Base-by-base conservation (phyloP, 1,140 invertebrate genomes). In the Zaprionus vittiger region DNA sequence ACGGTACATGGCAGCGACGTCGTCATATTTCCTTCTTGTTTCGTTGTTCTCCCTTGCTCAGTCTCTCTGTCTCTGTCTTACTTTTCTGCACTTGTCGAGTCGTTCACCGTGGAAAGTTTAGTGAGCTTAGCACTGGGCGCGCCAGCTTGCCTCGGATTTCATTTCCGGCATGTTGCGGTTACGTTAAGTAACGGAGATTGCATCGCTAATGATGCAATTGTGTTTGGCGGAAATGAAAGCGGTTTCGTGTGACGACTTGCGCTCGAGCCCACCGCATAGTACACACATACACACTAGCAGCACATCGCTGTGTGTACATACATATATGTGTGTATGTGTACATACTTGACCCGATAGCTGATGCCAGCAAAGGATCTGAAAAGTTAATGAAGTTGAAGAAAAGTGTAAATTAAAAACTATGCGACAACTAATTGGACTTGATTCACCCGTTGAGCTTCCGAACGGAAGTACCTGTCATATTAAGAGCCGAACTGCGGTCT, bases 161-260 rank as follows among this genome's bases (percentile, higher is more conserved):
- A 89, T 89, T 89, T 89, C 85, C 85, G 85, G 85, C 81, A 89
- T 89, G 85, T 91, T 90, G 85, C 85, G 85, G 85, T 82, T 89
- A 77, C 85, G 85, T 89, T 89, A 90, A 90, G 84, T 89, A 89
- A 90, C 85, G 85, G 85, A 89, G 85, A 89, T 89, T 89, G 85
- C 85, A 89, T 89, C 85, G 85, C 85, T 89, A 89, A 89, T 89
- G 85, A 89, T 89, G 85, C 85, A 89, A 91, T 89, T 89, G 85
- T 89, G 85, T 89, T 85, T 81, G 68, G 81, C 85, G 85, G 85
- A 89, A 89, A 89, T 89, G 85, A 89, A 89, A 90, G 82, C 85
- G 85, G 85, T 87, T 87, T 87, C 78, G 68, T 83, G 83, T 89
- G 83, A 87, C 73, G 83, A 87, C 83, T 86, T 85, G 70, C 63